phyloP scores from a whole-genome alignment of 2,797 vertebrate genomes.

The Sebastes alutus region DNA sequence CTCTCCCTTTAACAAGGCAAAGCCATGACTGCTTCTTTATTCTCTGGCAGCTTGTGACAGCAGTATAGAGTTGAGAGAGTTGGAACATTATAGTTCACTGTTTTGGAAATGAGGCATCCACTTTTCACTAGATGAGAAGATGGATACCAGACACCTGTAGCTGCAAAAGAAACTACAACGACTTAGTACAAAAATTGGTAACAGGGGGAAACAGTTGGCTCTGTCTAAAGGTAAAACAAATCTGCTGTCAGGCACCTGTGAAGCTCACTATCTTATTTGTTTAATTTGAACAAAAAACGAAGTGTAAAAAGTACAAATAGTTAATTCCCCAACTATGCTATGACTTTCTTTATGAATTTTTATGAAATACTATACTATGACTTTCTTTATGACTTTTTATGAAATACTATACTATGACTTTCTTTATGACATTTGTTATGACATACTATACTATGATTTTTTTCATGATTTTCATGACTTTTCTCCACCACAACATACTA shows the following conservation, averaged over 20 bases:
- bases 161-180: not conserved
- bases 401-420: no score
- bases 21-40: not conserved
- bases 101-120: not conserved
- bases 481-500: no score
- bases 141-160: not conserved
- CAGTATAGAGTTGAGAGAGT: not conserved
- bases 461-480: no score
- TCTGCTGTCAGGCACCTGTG: no score
- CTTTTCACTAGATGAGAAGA: not conserved
- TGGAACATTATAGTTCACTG: not conserved
- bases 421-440: no score
- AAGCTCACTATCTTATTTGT: not conserved
- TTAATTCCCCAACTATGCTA: no score
- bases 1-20: not conserved
- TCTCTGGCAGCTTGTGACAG: not conserved
- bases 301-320: not conserved
- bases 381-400: no score
- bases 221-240: not conserved
- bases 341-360: no score
- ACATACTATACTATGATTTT: no score
- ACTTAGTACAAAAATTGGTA: not conserved
- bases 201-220: not conserved
- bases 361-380: not conserved
- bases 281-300: no score